Evolutionary conservation across 92 coral and sea anemone species (phyloP), one percentile per base, ranked within the genome.

Genomic region (Porites evermanni): DNA sequence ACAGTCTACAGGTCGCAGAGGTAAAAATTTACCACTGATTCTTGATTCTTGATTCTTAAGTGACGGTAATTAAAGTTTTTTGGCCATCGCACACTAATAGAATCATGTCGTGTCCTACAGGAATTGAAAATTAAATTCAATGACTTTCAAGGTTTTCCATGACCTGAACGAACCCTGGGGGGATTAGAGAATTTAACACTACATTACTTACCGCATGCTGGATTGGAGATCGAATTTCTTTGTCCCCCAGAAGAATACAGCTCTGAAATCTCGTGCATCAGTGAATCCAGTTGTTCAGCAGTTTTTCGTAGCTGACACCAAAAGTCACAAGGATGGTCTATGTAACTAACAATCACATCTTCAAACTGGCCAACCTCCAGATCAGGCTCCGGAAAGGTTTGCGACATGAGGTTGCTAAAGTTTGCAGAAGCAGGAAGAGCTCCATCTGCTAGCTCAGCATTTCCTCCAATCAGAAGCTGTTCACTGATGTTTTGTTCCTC

Each of bases 231-330:
- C 14, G 56, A 69, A 86, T 81, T 81, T 19, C 78, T 87, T 47
- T 84, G 79, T 12, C 90, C 90, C 17, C 86, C 75, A 12, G 80
- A 51, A 1, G 88, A 73, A 83, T 94, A 97, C 75, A 83, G 86
- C 32, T 92, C 91, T 56, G 92, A 79, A 20, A 97, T 82, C 3
- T 87, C 81, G 64, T 88, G 67, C 99, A 95, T 97, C 16, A 97
- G 67, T 0, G 81, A 53, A 21, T 95, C 97, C 52, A 97, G 95
- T 23, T 97, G 93, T 21, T 79, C 78, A 4, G 75, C 68, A 63
- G 93, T 89, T 66, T 90, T 88, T 29, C 73, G 67, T 52, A 95
- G 89, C 86, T 97, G 99, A 79, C 99, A 97, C 99, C 99, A 97
- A 81, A 97, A 97, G 72, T 77, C 75, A 23, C 91, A 93, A 21